Evolutionary conservation across 1,140 invertebrate species (phyloP).

Genomic region (Calycopis cecrops): DNA sequence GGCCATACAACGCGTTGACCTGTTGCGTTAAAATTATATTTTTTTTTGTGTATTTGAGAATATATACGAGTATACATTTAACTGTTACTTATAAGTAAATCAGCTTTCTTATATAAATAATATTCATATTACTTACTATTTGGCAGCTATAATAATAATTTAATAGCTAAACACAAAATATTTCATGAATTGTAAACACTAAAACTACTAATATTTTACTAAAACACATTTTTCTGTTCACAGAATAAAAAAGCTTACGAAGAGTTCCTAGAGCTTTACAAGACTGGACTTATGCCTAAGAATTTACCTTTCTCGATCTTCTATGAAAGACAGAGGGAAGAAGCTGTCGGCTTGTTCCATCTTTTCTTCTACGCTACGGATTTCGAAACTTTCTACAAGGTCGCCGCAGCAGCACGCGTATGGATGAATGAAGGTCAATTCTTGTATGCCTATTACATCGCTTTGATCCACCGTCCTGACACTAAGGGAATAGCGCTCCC

Average conservation of each 20-base stretch:
- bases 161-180: too few relatives aligned
- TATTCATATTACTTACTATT: background rate
- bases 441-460: constrained; percentile 75
- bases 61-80: too few relatives aligned
- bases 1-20: too few relatives aligned
- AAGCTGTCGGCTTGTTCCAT: constrained; percentile 71
- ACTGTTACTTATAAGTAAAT: too few relatives aligned
- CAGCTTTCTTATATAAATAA: background rate
- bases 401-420: constrained; percentile 76
- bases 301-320: constrained; percentile 75
- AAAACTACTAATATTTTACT: too few relatives aligned
- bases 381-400: constrained; percentile 79
- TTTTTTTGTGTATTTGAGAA: too few relatives aligned
- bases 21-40: too few relatives aligned
- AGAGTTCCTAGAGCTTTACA: constrained; percentile 72
- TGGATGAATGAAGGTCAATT: constrained; percentile 79
- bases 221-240: constrained; percentile 21
- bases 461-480: constrained; percentile 77
- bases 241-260: constrained; percentile 69
- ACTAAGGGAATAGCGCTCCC: constrained; percentile 77
- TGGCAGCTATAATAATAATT: too few relatives aligned
- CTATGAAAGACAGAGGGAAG: constrained; percentile 71
- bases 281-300: constrained; percentile 66
- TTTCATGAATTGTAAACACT: too few relatives aligned
- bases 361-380: constrained; percentile 79